These are phyloP conservation scores for Drosophila sulfurigaster DNA, from an alignment of 1,140 invertebrate genomes.

Conservation along the genomic window DNA sequence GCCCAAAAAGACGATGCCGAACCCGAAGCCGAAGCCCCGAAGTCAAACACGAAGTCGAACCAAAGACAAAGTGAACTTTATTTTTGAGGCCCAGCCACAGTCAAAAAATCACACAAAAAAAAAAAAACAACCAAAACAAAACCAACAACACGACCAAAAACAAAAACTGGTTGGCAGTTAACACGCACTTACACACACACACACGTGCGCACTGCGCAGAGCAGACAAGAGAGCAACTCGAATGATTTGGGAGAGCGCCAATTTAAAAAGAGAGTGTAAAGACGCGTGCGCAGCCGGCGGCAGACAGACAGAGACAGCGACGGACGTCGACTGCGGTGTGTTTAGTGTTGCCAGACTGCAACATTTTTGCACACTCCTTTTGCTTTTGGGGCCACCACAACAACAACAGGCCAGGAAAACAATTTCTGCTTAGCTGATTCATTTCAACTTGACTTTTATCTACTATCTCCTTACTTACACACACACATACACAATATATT, in stretches of 20 bases:
- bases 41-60: background rate
- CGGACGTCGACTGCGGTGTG: too few species aligned
- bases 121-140: constrained; percentile 14
- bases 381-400: background rate
- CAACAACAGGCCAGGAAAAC: background rate
- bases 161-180: constrained; percentile 47
- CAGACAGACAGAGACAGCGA: background rate
- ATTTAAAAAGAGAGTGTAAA: background rate
- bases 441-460: constrained; percentile 1
- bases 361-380: background rate
- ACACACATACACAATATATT: background rate
- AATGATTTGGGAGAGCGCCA: too few species aligned
- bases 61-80: constrained; percentile 36
- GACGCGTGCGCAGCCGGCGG: constrained; percentile 49
- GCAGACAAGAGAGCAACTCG: background rate
- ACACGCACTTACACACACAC: constrained; percentile 29
- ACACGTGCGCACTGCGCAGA: background rate
- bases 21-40: constrained; percentile 5
- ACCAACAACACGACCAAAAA: constrained; percentile 35
- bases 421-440: constrained; percentile 10
- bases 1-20: constrained; percentile 19
- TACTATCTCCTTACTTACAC: background rate
- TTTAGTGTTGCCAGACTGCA: constrained; percentile 37
- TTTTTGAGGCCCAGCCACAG: constrained; percentile 55
- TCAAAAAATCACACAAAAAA: constrained; percentile 21